A percentile compares a stretch with the other conserved stretches of the same genome.
Conservation (phyloP, 2,888 invertebrate genomes). For the Doris montereyensis region DNA sequence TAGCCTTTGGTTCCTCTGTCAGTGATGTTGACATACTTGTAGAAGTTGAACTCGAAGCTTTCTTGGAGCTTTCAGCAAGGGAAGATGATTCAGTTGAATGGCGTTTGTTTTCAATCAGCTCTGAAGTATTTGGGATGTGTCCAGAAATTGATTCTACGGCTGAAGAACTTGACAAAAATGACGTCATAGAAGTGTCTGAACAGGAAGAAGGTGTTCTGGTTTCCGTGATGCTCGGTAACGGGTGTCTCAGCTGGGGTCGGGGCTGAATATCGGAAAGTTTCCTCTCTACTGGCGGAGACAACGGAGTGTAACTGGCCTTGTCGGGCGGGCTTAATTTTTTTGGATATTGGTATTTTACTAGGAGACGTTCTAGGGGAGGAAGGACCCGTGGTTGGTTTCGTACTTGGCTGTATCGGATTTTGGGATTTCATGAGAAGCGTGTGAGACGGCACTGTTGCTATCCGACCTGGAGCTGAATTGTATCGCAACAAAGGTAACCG, state of each 20-base stretch:
- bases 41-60: neutral
- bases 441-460: conserved; percentile 63
- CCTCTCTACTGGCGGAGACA: conserved; percentile 5
- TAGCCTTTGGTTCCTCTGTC: neutral
- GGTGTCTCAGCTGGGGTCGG: conserved; percentile 45
- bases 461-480: conserved; percentile 63
- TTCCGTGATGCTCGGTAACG: conserved; percentile 51
- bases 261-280: no score
- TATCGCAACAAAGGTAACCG: conserved; percentile 55
- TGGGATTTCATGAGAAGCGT: conserved; percentile 44
- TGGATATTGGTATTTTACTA: conserved; percentile 50
- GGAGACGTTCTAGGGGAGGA: conserved; percentile 41
- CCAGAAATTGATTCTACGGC: neutral
- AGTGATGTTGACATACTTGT: neutral
- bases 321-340: conserved; percentile 37
- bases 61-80: neutral
- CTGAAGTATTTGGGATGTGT: neutral
- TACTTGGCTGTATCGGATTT: conserved; percentile 14
- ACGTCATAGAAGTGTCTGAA: conserved; percentile 48
- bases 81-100: conserved; percentile 22
- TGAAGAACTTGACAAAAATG: conserved; percentile 34
- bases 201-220: conserved; percentile 51
- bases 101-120: no score
- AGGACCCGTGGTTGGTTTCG: conserved; percentile 14
- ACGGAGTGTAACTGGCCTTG: no score